phyloP scores from a whole-genome alignment of 1,140 invertebrate genomes.

The Trachymyrmex cornetzi region DNA sequence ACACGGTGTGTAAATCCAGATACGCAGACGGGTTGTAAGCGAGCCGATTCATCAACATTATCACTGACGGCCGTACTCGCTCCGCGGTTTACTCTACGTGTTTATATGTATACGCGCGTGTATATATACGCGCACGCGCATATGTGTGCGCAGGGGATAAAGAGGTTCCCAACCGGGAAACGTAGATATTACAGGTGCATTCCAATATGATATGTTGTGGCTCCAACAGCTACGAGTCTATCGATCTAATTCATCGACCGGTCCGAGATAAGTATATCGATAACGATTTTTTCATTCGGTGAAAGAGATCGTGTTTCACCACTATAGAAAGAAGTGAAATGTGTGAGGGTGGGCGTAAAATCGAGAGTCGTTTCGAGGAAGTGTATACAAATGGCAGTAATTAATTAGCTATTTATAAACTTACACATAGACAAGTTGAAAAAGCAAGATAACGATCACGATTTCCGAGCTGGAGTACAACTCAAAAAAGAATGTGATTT shows the following conservation, averaged over 20 bases:
- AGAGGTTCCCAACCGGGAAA: slow-evolving; percentile 62
- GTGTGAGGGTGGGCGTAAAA: slow-evolving; percentile 42
- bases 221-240: slow-evolving; percentile 39
- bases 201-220: slow-evolving; percentile 38
- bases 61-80: slow-evolving; percentile 79
- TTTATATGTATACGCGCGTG: neutral
- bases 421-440: neutral
- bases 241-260: slow-evolving; percentile 59
- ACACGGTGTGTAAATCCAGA: slow-evolving; percentile 57
- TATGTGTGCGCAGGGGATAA: slow-evolving; percentile 36
- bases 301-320: slow-evolving; percentile 40
- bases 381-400: slow-evolving; percentile 34
- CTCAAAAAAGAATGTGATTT: neutral
- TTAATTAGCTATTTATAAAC: slow-evolving; percentile 51
- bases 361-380: slow-evolving; percentile 49
- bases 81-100: slow-evolving; percentile 75
- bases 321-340: slow-evolving; percentile 13
- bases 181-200: slow-evolving; percentile 60
- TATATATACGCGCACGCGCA: neutral
- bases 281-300: slow-evolving; percentile 32
- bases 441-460: neutral
- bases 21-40: slow-evolving; percentile 72
- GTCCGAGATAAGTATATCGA: slow-evolving; percentile 19
- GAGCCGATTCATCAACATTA: slow-evolving; percentile 85
- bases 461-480: neutral